These are phyloP conservation scores for Hybognathus amarus DNA, from an alignment of 2,797 vertebrate genomes.

Conservation along the genomic window DNA sequence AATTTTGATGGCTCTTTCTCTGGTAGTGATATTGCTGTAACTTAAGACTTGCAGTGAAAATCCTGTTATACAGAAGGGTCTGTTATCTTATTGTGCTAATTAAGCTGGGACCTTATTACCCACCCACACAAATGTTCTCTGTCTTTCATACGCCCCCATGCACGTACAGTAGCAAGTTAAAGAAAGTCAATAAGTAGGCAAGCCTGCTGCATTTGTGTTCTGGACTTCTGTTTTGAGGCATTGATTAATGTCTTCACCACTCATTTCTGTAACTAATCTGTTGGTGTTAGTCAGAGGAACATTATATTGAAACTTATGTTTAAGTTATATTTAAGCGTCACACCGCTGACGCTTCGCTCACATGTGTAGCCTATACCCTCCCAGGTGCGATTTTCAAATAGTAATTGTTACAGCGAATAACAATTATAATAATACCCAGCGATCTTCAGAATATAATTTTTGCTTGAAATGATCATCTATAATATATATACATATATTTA, in stretches of 20 bases:
- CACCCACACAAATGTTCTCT: conserved; percentile 19
- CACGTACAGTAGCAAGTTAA: conserved; percentile 1
- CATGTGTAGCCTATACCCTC: too few relatives aligned
- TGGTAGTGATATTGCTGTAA: conserved; percentile 28
- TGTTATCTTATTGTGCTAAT: conserved; percentile 41
- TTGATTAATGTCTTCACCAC: conserved; percentile 36
- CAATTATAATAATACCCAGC: too few relatives aligned
- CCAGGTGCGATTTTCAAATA: too few relatives aligned
- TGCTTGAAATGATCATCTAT: too few relatives aligned
- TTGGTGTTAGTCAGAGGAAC: neutral
- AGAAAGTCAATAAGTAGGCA: conserved; percentile 32
- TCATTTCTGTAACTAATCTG: neutral
- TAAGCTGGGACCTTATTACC: conserved; percentile 43
- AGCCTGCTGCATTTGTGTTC: neutral
- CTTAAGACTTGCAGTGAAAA: neutral
- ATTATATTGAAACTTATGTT: too few relatives aligned
- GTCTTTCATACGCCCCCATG: conserved; percentile 5
- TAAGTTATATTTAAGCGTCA: too few relatives aligned
- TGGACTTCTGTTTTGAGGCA: neutral
- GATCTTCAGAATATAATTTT: too few relatives aligned
- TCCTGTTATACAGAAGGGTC: conserved; percentile 20
- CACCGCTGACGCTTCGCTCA: too few relatives aligned
- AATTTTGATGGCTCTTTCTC: neutral
- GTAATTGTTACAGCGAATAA: too few relatives aligned
- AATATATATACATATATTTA: too few relatives aligned